These are phyloP conservation scores for Malthinus seriepunctatus DNA, from an alignment of 2,888 invertebrate genomes.

Conservation along the genomic window DNA sequence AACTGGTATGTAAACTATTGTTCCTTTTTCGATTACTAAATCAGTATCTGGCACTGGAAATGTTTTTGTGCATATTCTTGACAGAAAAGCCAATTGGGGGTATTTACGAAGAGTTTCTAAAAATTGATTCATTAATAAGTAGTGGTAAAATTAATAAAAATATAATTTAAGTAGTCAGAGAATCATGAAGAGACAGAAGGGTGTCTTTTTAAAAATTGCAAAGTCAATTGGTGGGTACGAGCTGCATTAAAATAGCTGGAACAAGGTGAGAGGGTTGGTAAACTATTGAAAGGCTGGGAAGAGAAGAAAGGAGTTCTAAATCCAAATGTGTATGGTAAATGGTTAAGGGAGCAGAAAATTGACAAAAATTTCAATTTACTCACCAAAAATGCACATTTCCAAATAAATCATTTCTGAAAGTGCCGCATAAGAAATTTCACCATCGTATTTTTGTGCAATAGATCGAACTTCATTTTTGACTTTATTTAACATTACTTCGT, in stretches of 20 bases:
- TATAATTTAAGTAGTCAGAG: too few species aligned
- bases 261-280: too few species aligned
- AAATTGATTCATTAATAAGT: too few species aligned
- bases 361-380: too few species aligned
- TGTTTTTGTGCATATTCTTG: constrained; percentile 36
- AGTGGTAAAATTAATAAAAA: too few species aligned
- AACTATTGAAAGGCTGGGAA: background rate
- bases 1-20: constrained; percentile 35
- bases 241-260: too few species aligned
- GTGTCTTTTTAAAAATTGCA: too few species aligned
- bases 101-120: constrained; percentile 44
- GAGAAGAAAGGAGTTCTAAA: background rate
- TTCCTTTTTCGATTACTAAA: constrained; percentile 36
- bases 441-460: constrained; percentile 48
- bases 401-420: constrained; percentile 56
- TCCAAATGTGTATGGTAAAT: too few species aligned
- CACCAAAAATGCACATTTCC: constrained; percentile 52
- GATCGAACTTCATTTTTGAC: constrained; percentile 51
- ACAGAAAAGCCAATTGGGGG: constrained; percentile 40
- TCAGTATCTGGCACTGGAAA: constrained; percentile 40
- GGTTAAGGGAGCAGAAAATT: too few species aligned
- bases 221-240: too few species aligned
- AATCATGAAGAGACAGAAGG: too few species aligned
- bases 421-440: constrained; percentile 54
- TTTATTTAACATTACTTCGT: constrained; percentile 53